These are phyloP conservation scores for Onychostruthus taczanowskii DNA, from an alignment of 2,113 vertebrate genomes.

Conservation along the genomic window DNA sequence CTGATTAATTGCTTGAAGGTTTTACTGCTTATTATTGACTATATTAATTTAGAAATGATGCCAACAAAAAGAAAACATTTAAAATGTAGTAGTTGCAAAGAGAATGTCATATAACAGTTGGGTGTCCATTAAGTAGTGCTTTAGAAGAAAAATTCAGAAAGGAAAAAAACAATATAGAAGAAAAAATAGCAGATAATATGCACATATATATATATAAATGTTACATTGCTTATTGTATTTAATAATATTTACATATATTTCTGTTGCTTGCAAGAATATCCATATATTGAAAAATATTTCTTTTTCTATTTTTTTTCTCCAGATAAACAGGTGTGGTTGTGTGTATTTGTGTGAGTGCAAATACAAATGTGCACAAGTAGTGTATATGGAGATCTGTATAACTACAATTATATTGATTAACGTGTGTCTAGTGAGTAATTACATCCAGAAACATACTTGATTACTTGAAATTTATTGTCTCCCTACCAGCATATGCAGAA, in stretches of 20 bases:
- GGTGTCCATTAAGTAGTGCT: background rate
- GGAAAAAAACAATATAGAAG: background rate
- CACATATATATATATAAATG: background rate
- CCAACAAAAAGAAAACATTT: background rate
- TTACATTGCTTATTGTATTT: background rate
- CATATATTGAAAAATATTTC: background rate
- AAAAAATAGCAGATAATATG: background rate
- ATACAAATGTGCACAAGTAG: background rate
- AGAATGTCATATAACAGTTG: background rate
- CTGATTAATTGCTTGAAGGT: background rate
- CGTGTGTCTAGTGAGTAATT: background rate
- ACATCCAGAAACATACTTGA: background rate
- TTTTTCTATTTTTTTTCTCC: background rate
- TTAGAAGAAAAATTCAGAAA: background rate
- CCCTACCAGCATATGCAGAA: background rate
- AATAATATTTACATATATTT: background rate
- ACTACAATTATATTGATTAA: background rate
- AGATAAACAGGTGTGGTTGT: background rate
- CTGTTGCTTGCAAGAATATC: background rate
- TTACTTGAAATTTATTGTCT: background rate
- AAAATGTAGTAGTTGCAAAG: background rate
- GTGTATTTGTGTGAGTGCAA: background rate
- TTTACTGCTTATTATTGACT: background rate
- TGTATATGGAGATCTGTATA: background rate
- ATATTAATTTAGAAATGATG: background rate